Base-by-base conservation (phyloP, 1,140 invertebrate genomes). In the Aricia agestis region DNA sequence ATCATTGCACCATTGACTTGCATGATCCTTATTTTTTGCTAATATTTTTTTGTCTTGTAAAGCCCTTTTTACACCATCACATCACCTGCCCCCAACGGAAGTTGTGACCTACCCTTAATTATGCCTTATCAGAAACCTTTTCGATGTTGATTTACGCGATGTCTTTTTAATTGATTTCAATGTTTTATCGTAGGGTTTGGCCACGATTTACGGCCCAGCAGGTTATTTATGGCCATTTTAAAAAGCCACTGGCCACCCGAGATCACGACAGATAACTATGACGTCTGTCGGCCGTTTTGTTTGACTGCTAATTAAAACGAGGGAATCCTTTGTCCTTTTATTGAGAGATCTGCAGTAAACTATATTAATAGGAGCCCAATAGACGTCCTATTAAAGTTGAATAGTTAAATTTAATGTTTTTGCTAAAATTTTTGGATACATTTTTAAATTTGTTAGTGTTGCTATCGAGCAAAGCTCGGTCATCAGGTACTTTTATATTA, bases 141-240 rank as follows among this genome's bases (percentile, higher is more conserved):
- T 52, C 45, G 11, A 52, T 52, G 13, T 52, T 52, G 45, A 52
- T 52, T 52, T 52, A 52, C 45, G 45, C 45, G 45, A 52, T 52
- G 45, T 52, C 45, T 52, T 52, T 52, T 15, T 52, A 52, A 52
- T 52, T 52, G 45, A 52, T 52, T 52, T 15, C 45, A 52, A 11
- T 52, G 45, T 52, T 52, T 52, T 52, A 52, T 52, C 45, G 11
- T 11, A 9, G 45, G 45, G 10, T 52, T 52, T 15, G 45, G 45
- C 11, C 45, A 52, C 45, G 45, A 52, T 52, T 52, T 52, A 52
- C 13, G 45, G 45, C 45, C 6, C 45, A 15, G 45, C 13, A 11
- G 45, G 45, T 52, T 15, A 52, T 52, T 52, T 52, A 52, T 52
- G 45, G 45, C 45, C 45, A 52, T 52, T 52, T 52, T 52, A 52